Conservation (phyloP, 2,113 vertebrate genomes). For the Apteryx owenii region DNA sequence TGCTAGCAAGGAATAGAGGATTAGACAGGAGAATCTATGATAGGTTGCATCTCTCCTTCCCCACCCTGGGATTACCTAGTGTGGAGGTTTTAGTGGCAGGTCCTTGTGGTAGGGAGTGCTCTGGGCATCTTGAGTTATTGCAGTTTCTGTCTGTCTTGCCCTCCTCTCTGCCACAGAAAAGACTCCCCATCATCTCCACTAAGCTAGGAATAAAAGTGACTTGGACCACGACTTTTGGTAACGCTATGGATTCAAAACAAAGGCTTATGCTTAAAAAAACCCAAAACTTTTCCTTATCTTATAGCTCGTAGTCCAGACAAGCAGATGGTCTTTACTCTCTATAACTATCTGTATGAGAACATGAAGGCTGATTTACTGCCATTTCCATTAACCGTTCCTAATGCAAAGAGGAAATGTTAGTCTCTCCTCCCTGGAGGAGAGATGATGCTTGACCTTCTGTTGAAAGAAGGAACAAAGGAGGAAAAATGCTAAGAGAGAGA, state of each 20-base stretch:
- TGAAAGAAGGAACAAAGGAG: neutral
- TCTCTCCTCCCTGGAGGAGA: constrained; percentile 1
- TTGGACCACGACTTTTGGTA: neutral
- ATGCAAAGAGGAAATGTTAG: constrained; percentile 49
- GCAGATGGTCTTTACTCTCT: neutral
- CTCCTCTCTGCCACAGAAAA: neutral
- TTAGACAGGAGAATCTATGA: too few species aligned
- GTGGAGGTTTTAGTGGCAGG: neutral
- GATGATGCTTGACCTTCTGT: constrained; percentile 43
- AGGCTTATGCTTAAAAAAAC: neutral
- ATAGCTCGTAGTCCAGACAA: neutral
- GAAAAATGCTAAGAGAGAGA: constrained; percentile 18
- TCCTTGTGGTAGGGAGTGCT: neutral
- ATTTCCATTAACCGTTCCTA: constrained; percentile 20
- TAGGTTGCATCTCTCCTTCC: neutral
- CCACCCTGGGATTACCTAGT: neutral
- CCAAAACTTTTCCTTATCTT: neutral
- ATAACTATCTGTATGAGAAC: neutral
- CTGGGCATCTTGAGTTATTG: neutral
- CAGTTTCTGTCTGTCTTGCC: neutral
- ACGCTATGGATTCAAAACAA: neutral
- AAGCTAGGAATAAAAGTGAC: neutral
- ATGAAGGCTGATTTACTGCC: neutral
- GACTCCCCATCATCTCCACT: neutral
- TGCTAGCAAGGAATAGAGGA: neutral